Evolutionary conservation across 2,888 invertebrate genomes (phyloP), one percentile per base, ranked within the genome.

Genomic region (Teleogryllus oceanicus): DNA sequence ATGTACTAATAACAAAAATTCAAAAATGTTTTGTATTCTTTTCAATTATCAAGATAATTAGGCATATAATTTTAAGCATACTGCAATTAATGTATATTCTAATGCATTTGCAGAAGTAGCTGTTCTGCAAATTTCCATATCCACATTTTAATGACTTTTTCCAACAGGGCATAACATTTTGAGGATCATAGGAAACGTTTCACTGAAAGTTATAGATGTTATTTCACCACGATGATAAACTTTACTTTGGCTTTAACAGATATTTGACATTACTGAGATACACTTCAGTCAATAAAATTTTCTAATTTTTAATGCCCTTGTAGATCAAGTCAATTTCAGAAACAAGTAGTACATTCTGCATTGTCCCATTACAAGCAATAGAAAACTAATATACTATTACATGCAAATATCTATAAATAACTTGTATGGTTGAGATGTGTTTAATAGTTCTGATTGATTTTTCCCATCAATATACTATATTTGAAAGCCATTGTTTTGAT

Each of bases 101-200:
- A 62, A 12, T 62, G 16, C 62, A 62, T 62, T 62, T 62, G 62
- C 62, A 62, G 62, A 62, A n/a, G 13, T 62, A 62, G 62, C 62
- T 62, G 62, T 62, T 62, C 62, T 62, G 62, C 62, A 62, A n/a
- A 62, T 62, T 62, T 62, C 62, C 62, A 62, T 62, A 37, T 62
- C 62, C 62, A 18, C n/a, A 18, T 62, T 62, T 18, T 1, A 62
- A 13, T 62, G 62, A 62, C 62, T 18, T 62, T 62, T 62, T 62
- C n/a, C 37, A 37, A 37, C 37, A 37, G 37, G 37, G 37, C 37
- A 37, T 37, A 8, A 8, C 37, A 37, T 37, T 8, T 37, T 37
- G 37, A 37, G 1, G 8, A 37, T 37, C 37, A 8, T 37, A 8
- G 8, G 37, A 37, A 37, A 37, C 0, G 4, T 5, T 37, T 8